Evolutionary conservation across 2,888 invertebrate genomes (phyloP).

Genomic region (Yponomeuta plumbellus): DNA sequence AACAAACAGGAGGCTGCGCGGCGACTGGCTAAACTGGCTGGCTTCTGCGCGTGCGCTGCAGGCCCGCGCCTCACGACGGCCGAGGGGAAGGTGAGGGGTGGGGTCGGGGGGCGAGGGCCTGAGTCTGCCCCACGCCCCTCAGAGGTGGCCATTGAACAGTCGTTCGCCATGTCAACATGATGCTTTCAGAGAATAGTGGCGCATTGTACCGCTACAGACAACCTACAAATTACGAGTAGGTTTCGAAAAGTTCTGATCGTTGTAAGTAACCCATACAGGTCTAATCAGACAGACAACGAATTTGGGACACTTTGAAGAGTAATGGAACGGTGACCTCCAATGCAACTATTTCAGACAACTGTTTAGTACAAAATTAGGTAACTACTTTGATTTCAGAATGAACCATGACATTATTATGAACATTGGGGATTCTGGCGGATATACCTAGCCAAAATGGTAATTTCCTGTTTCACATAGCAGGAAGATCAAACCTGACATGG

Average conservation of each 20-base stretch:
- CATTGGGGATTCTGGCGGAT: too few species aligned
- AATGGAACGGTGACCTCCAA: too few species aligned
- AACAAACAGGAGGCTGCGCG: constrained; percentile 74
- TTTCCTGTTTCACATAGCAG: neutral
- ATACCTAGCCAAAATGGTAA: neutral
- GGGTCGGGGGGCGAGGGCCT: constrained; percentile 30
- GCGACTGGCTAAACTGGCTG: constrained; percentile 59
- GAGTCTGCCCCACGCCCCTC: constrained; percentile 40
- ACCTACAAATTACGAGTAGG: neutral
- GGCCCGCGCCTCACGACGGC: constrained; percentile 29
- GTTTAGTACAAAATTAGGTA: too few species aligned
- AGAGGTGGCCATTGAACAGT: constrained; percentile 11
- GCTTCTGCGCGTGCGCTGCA: constrained; percentile 58
- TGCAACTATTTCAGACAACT: too few species aligned
- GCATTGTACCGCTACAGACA: neutral
- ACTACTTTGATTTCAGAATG: too few species aligned
- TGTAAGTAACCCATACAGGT: too few species aligned
- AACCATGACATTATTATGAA: too few species aligned
- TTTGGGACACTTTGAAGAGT: too few species aligned
- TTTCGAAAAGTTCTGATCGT: too few species aligned
- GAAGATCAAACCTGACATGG: neutral
- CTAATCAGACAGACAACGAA: too few species aligned
- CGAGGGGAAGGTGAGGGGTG: constrained; percentile 29
- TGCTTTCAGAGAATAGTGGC: neutral
- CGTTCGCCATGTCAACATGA: constrained; percentile 6